phyloP scores from a whole-genome alignment of 2,888 invertebrate species.

The Cecidostiba fungosa region DNA sequence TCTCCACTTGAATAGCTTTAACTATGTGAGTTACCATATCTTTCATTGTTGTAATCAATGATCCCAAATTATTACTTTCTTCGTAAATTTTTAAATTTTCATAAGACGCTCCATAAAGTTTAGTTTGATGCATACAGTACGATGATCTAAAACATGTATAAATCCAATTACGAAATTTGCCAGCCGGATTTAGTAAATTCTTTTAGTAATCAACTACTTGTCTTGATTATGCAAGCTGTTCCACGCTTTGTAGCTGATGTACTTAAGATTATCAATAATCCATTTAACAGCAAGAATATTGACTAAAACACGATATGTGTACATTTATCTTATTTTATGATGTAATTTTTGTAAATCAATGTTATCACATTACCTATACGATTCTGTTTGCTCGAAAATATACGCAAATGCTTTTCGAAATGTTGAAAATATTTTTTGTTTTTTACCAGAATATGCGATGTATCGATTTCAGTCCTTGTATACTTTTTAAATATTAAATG shows the following conservation, averaged over 20 bases:
- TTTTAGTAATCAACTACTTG: conserved; percentile 18
- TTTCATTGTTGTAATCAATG: neutral
- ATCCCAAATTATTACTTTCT: neutral
- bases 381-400: neutral
- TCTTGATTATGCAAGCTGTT: neutral
- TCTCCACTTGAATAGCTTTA: neutral
- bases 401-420: neutral
- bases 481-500: neutral
- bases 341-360: neutral
- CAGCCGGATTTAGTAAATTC: neutral
- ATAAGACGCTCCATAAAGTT: conserved; percentile 18
- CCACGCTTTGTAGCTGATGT: neutral
- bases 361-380: neutral
- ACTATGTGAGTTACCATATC: neutral
- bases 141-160: neutral
- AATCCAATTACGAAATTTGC: neutral
- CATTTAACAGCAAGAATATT: conserved; percentile 3
- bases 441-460: neutral
- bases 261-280: neutral
- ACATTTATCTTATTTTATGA: neutral
- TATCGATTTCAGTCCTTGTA: neutral
- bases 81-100: neutral
- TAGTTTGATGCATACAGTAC: conserved; percentile 3
- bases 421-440: neutral
- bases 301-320: neutral